phyloP scores from a whole-genome alignment of 2,113 vertebrate species.

The Corythoichthys haematopterus region DNA sequence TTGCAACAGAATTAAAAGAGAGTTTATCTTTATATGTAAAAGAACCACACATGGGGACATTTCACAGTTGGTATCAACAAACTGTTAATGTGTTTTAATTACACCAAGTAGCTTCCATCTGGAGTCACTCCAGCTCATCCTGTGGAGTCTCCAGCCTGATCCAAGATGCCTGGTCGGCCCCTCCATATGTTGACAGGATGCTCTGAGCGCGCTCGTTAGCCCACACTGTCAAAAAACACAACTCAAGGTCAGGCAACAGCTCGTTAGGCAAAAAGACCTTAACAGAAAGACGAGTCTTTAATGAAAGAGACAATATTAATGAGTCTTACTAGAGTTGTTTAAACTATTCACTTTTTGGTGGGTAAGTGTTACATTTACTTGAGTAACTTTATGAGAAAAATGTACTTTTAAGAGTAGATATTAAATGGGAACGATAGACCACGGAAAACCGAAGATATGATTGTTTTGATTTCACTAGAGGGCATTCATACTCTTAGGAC shows the following conservation, averaged over 20 bases:
- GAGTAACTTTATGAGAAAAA: too few species aligned
- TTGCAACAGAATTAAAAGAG: neutral
- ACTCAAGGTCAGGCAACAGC: constrained; percentile 53
- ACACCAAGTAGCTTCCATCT: constrained; percentile 32
- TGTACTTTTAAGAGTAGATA: too few species aligned
- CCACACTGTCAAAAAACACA: constrained; percentile 34
- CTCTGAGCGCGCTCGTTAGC: constrained; percentile 31
- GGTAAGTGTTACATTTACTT: neutral
- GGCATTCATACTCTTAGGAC: too few species aligned
- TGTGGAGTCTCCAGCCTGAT: constrained; percentile 21
- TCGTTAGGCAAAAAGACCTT: constrained; percentile 29
- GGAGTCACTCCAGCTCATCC: constrained; percentile 42
- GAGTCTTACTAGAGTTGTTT: constrained; percentile 16
- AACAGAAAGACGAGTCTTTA: constrained; percentile 24
- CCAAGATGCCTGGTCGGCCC: constrained; percentile 28
- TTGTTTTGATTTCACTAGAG: too few species aligned
- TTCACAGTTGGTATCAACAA: neutral
- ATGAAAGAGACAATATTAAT: constrained; percentile 18
- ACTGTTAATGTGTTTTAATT: constrained; percentile 15
- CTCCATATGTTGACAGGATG: constrained; percentile 54
- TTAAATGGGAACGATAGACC: too few species aligned
- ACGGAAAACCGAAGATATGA: too few species aligned
- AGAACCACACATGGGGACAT: neutral
- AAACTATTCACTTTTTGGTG: neutral
- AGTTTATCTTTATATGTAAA: neutral